phyloP scores from a whole-genome alignment of 2,888 invertebrate genomes.

The Notodonta dromedarius region DNA sequence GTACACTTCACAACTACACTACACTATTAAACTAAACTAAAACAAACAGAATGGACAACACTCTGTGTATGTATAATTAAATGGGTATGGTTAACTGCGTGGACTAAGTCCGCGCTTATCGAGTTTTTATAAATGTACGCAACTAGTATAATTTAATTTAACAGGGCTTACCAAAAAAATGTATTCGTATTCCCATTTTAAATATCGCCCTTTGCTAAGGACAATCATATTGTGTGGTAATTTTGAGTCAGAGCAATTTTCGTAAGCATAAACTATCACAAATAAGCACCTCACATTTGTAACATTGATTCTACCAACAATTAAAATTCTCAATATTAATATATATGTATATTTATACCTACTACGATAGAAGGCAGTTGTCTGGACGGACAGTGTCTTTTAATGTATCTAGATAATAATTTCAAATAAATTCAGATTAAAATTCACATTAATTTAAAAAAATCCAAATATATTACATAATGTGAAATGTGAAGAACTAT shows the following conservation, averaged over 20 bases:
- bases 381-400: slow-evolving; percentile 45
- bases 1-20: slow-evolving; percentile 67
- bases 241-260: not conserved
- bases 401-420: not conserved
- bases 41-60: slow-evolving; percentile 10
- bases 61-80: not conserved
- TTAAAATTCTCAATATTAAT: slow-evolving; percentile 6
- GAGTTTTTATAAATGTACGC: not conserved
- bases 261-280: slow-evolving; percentile 8
- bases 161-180: not conserved
- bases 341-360: not conserved
- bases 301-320: slow-evolving; percentile 1
- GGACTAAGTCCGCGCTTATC: not conserved
- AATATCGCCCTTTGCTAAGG: too few relatives aligned
- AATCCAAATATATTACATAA: not conserved
- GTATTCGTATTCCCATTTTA: not conserved
- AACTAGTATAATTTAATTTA: not conserved
- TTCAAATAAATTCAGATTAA: not conserved
- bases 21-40: slow-evolving; percentile 32
- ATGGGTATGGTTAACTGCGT: not conserved
- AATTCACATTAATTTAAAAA: not conserved
- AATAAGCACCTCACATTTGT: slow-evolving; percentile 8
- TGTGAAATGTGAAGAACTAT: slow-evolving; percentile 3
- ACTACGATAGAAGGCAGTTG: slow-evolving; percentile 35
- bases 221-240: too few relatives aligned